Percentiles rank a stretch among this genome's conserved stretches.
Evolutionary conservation across 37 sponge, comb jelly and placozoan genomes (phyloP).

Genomic region (Amphimedon queenslandica): DNA sequence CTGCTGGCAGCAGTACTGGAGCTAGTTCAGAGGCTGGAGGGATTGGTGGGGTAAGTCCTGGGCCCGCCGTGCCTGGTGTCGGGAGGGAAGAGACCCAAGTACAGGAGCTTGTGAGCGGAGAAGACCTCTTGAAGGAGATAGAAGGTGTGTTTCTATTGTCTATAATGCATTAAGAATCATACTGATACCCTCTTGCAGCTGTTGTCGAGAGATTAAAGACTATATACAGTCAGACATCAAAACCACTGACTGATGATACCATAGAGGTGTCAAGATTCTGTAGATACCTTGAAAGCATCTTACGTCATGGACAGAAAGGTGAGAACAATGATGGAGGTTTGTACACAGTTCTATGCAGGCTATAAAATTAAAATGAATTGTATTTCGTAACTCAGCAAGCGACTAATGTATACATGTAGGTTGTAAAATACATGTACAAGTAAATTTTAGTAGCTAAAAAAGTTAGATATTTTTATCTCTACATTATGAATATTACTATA

Average conservation of each 20-base stretch:
- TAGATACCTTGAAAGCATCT: constrained; percentile 39
- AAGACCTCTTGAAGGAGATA: constrained; percentile 1
- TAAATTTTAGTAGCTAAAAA: too few species aligned
- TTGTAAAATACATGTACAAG: too few species aligned
- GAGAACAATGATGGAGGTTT: too few species aligned
- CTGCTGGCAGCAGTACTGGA: too few species aligned
- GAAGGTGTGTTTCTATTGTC: neutral
- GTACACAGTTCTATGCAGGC: too few species aligned
- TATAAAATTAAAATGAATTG: too few species aligned
- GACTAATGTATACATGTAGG: too few species aligned
- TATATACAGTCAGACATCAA: constrained; percentile 14
- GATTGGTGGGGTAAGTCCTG: too few species aligned
- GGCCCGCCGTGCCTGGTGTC: neutral
- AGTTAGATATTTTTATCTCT: too few species aligned
- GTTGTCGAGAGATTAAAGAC: constrained; percentile 56
- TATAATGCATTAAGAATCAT: neutral
- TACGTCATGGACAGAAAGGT: constrained; percentile 79
- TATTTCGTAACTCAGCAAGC: too few species aligned
- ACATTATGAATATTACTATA: too few species aligned
- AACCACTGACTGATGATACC: constrained; percentile 38
- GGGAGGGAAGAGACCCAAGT: neutral
- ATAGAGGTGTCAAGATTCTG: constrained; percentile 57
- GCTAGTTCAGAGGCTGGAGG: too few species aligned
- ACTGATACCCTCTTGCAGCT: constrained; percentile 17
- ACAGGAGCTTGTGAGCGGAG: neutral